Evolutionary conservation across 2,797 vertebrate genomes (phyloP), one percentile per base, ranked within the genome.

Genomic region (Oceanodroma leucorhoa): DNA sequence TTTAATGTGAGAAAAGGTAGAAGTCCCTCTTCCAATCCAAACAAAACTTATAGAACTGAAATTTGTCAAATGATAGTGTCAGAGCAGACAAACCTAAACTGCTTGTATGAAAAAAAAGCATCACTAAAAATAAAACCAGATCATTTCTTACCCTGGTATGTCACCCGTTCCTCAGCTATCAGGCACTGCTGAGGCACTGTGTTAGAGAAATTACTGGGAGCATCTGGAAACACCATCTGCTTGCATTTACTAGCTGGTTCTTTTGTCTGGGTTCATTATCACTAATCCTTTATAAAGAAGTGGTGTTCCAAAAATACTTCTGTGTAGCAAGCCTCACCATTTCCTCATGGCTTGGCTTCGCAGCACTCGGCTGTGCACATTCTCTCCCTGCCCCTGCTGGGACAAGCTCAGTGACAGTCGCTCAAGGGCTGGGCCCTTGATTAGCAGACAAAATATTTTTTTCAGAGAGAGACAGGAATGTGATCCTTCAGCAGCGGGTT

Each of bases 401-500:
- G 53, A 57, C 34, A 70, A 87, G 26, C 8, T 70, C 9, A 1
- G 54, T 54, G 72, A 86, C 36, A 60, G 30, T 48, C 4, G 1
- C 34, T 86, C 0, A 1, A 78, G 41, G 67, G 8, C 29, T 40
- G 7, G 18, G 17, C 6, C 38, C 18, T 65, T 0, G 0, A 2
- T 80, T 38, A 80, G 23, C 40, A 67, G 43, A 34, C 10, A 87
- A 62, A 48, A 41, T 15, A 3, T 2, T 60, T 45, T 87, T 45
- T 84, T 77, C 40, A 41, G n/a, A 72, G 46, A 40, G 17, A 86
- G 17, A 57, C 2, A 10, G 14, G 48, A 64, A 55, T 67, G 21
- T 64, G 26, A 64, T 61, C 16, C 9, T 80, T 53, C 11, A 1
- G 21, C 14, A 89, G 7, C 3, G 3, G 11, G 34, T 53, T 57